Percentiles rank a stretch among this genome's conserved stretches.
phyloP scores from a whole-genome alignment of 2,888 invertebrate genomes.

The Hololepta plana region DNA sequence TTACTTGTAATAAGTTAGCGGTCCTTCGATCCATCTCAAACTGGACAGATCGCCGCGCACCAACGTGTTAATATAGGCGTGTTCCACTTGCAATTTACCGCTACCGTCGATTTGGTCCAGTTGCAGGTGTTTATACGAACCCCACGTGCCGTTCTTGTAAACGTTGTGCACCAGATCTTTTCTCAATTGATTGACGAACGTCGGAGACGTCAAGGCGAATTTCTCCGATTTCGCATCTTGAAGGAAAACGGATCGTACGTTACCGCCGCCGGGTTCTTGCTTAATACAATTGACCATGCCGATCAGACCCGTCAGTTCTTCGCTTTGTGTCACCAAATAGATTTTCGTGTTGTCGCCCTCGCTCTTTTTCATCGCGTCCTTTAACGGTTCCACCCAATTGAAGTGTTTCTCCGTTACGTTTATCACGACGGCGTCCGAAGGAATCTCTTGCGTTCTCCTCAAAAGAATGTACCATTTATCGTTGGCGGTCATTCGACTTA shows the following conservation, averaged over 20 bases:
- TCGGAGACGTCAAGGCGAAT: slow-evolving; percentile 36
- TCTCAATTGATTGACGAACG: slow-evolving; percentile 42
- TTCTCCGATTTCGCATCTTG: slow-evolving; percentile 41
- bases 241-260: slow-evolving; percentile 53
- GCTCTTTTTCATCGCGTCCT: slow-evolving; percentile 50
- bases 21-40: slow-evolving; percentile 84
- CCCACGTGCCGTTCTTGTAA: slow-evolving; percentile 66
- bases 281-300: slow-evolving; percentile 84
- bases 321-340: slow-evolving; percentile 49
- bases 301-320: slow-evolving; percentile 56
- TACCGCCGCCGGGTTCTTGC: slow-evolving; percentile 68
- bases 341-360: slow-evolving; percentile 40
- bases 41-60: slow-evolving; percentile 87
- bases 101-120: slow-evolving; percentile 31
- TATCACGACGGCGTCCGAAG: slow-evolving; percentile 32
- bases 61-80: slow-evolving; percentile 88
- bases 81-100: slow-evolving; percentile 48
- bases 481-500: slow-evolving; percentile 44
- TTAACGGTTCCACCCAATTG: slow-evolving; percentile 67
- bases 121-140: slow-evolving; percentile 66
- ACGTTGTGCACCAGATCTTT: slow-evolving; percentile 80
- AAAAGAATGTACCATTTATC: slow-evolving; percentile 48
- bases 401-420: slow-evolving; percentile 51
- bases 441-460: slow-evolving; percentile 31
- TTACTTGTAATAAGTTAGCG: slow-evolving; percentile 41